These are phyloP conservation scores for Scophthalmus maximus DNA, from an alignment of 2,113 vertebrate species.

Conservation along the genomic window DNA sequence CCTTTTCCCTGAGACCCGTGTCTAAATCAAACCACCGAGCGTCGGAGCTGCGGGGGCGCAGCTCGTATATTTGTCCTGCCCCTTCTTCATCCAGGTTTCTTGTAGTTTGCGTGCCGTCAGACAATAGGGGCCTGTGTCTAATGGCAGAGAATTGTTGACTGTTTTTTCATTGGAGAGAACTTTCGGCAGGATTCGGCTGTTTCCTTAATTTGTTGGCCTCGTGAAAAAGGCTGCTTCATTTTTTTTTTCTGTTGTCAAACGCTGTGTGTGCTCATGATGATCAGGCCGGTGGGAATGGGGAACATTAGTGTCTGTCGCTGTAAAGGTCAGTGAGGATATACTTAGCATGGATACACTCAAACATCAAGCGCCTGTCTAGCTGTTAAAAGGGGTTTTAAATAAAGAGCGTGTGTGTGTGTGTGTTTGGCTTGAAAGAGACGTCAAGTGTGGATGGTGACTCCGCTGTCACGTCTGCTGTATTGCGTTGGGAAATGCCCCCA, in stretches of 20 bases:
- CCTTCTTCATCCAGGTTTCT: conserved; percentile 67
- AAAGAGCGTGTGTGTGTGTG: conserved; percentile 64
- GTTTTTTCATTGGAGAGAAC: conserved; percentile 59
- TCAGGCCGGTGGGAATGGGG: conserved; percentile 16
- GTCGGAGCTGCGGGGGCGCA: conserved; percentile 40
- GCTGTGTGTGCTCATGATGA: conserved; percentile 18
- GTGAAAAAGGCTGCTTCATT: conserved; percentile 15
- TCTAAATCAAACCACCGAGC: conserved; percentile 60
- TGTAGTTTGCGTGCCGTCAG: conserved; percentile 55
- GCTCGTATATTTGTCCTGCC: conserved; percentile 66
- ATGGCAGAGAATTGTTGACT: conserved; percentile 62
- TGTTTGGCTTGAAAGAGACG: conserved; percentile 58
- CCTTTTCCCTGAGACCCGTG: conserved; percentile 35
- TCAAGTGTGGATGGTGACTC: conserved; percentile 35
- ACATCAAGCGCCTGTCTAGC: conserved; percentile 40
- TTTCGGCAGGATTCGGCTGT: conserved; percentile 59
- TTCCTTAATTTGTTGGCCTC: conserved; percentile 45
- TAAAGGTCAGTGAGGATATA: conserved; percentile 48
- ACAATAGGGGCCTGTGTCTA: conserved; percentile 70
- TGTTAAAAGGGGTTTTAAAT: conserved; percentile 62
- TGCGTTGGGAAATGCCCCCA: conserved; percentile 41
- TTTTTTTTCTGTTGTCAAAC: conserved; percentile 37
- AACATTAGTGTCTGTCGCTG: conserved; percentile 39
- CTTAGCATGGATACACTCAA: conserved; percentile 5
- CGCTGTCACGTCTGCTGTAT: conserved; percentile 30